Base-by-base conservation (phyloP, 2,797 vertebrate genomes). In the Tokudaia tokunoshimensis region DNA sequence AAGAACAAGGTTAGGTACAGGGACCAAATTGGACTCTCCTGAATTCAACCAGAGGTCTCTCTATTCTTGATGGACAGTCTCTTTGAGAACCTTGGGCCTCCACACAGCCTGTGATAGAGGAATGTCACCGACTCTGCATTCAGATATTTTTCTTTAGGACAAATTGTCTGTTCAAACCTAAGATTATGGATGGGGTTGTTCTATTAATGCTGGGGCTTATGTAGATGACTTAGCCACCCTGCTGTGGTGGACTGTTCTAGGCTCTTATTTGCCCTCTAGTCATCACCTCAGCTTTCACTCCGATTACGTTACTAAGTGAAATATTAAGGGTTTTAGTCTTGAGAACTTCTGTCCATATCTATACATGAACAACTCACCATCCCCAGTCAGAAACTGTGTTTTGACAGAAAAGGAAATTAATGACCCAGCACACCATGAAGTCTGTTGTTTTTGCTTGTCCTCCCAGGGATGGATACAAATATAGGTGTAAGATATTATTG, bases 121-220 rank as follows among this genome's bases (percentile, higher is more conserved):
- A 76, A 92, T 94, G n/a, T 50, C 92, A 50, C 14, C 61, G 50
- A 52, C 94, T 20, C 67, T 89, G 92, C 37, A 61, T 95, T 81
- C 92, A 95, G 41, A 78, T 61, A 92, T 80, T 47, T 52, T 95
- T 47, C 80, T 84, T 90, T 89, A 94, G 93, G 97, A 72, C 26
- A 75, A 80, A 86, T 63, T 90, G 59, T 63, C 34, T 61, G 76
- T 72, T 57, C 88, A 92, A 91, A 50, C 19, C 85, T 85, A 72
- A 83, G 94, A 78, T 11, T 47, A 74, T 9, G 19, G 41, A 89
- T 65, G 63, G 55, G 31, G 52, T 26, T 4, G 0, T 63, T 76
- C 65, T 79, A 55, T 85, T 96, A 81, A 74, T 57, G 70, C 2
- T 67, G 0, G 1, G 50, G 34, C 81, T 93, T 91, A 26, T 13